Evolutionary conservation across 2,888 invertebrate species (phyloP), one percentile per base, ranked within the genome.

Genomic region (Drosophila colorata): DNA sequence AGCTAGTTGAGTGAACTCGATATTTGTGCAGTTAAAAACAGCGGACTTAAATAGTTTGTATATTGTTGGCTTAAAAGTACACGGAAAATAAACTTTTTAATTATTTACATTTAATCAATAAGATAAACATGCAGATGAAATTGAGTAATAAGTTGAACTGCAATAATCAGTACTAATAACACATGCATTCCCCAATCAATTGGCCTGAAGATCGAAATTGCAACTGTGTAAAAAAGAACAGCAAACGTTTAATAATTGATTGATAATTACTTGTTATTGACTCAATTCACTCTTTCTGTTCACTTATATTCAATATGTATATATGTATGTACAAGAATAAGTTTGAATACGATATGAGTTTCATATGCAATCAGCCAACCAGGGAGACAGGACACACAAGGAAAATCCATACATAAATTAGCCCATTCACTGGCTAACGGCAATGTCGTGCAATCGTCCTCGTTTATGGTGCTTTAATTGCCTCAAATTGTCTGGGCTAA

Each of bases 401-500:
- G 33, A 20, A 51, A 56, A 52, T 38, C 47, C 47, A 41, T 56
- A 48, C 53, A 80, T 74, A 80, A 80, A 67, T 80, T 61, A 59
- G 57, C 46, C 25, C 55, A 53, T 48, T 65, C 47, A 60, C 37
- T 35, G 47, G 37, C 51, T 52, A 53, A 60, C 47, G 44, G 41
- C 63, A 13, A 44, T 46, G 51, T 61, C 25, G 41, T 38, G 48
- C 46, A 69, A 64, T 77, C 69, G 52, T 46, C 43, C 67, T 58
- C 59, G 60, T 70, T 84, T 69, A 80, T 69, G 63, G 69, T 28
- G 43, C 65, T 78, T 85, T 80, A 85, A 81, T 85, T 80, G 78
- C 65, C 51, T 56, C 61, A 69, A 69, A 75, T 80, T 76, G 69
- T 75, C 61, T 59, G 76, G 48, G 63, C 74, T 68, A 74, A 85